A percentile compares a stretch with the other conserved stretches of the same genome.
phyloP scores from a whole-genome alignment of 2,797 vertebrate species.

The Anomalospiza imberbis region DNA sequence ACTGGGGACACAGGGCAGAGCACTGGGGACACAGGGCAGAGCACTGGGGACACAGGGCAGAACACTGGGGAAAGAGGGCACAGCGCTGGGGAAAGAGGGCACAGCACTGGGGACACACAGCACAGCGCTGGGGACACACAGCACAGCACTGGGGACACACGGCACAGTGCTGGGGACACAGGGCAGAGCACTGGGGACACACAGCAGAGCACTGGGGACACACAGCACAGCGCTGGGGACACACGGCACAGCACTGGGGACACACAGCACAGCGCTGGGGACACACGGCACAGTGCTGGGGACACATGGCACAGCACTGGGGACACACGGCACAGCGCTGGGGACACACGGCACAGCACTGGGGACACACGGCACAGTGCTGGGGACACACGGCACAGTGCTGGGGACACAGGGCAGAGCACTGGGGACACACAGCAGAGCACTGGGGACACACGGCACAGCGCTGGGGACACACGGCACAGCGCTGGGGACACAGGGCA shows the following conservation, averaged over 20 bases:
- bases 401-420: not conserved
- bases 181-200: not conserved
- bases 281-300: rapidly evolving
- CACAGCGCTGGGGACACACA: not conserved
- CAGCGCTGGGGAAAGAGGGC: too few relatives aligned
- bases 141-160: not conserved
- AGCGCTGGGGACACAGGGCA: too few relatives aligned
- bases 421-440: rapidly evolving
- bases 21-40: too few relatives aligned
- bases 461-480: rapidly evolving
- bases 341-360: too few relatives aligned
- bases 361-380: too few relatives aligned
- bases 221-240: too few relatives aligned
- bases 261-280: not conserved
- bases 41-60: too few relatives aligned
- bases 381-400: not conserved
- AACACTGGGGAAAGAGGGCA: rapidly evolving
- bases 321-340: too few relatives aligned
- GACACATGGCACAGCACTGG: not conserved
- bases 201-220: too few relatives aligned
- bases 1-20: rapidly evolving
- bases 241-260: too few relatives aligned
- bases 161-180: not conserved
- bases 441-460: too few relatives aligned
- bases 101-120: too few relatives aligned